Base-by-base conservation (phyloP, 1,140 invertebrate species). In the Halesus radiatus region DNA sequence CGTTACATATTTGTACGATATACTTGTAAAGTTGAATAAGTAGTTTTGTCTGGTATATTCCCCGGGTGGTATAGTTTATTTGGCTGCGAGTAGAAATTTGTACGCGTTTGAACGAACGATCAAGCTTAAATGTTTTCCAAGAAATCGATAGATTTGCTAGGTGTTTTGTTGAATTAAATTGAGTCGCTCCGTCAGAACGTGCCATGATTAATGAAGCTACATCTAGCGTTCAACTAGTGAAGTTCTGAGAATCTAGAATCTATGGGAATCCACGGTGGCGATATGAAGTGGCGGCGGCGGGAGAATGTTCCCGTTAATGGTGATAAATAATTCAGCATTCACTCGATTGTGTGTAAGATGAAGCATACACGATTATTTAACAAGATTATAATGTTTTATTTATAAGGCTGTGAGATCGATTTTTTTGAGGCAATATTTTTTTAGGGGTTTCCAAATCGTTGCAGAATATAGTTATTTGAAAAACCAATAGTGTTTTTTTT, bases 271-370 rank as follows among this genome's bases (percentile, higher is more conserved):
- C 32, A 52, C 3, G 37, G 10, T 45, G 37, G 37, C 10, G 68
- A 52, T n/a, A 22, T 13, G 68, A 18, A 18, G 62, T 37, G 29
- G 62, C 29, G 20, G 26, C 5, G 32, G 26, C 6, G 7, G 20
- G 16, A 52, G 72, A 29, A 29, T 56, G 54, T 52, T 45, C 20
- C 37, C 8, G 45, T 64, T 37, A 76, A 76, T 64, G 75, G 56
- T 53, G 75, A 76, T 76, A 64, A 76, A 76, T 76, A 76, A 76
- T 76, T 62, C 60, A 76, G 7, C 32, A 66, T 62, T 37, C 75
- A 64, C 58, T 76, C 75, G 75, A 76, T 62, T 76, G 58, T 45
- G 75, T 66, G 75, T 56, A 76, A 66, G 32, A 66, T 76, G 58
- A 20, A 37, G 75, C 60, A 75, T 75, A 58, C 72, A 58, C 58